Evolutionary conservation across 1,140 invertebrate species (phyloP).

Genomic region (Drosophila melanogaster): Release_6_plus_ISO1_MT NC_004354.4:6273001-6273500

Average conservation of each 20-base stretch:
- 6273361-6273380: conserved; percentile 97
- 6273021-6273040: conserved; percentile 98
- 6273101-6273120: conserved; percentile 98
- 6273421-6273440: conserved; percentile 96
- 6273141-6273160: conserved; percentile 97
- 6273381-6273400: conserved; percentile 94
- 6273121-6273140: conserved; percentile 93
- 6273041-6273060: conserved; percentile 99
- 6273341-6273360: conserved; percentile 94
- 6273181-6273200: conserved; percentile 98
- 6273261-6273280: conserved; percentile 88
- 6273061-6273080: conserved; percentile 96
- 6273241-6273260: conserved; percentile 88
- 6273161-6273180: conserved; percentile 99
- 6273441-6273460: conserved; percentile 96
- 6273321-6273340: conserved; percentile 96
- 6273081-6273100: conserved; percentile 98
- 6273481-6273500: conserved; percentile 99
- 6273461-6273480: conserved; percentile 92
- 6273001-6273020: conserved; percentile 97
- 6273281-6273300: conserved; percentile 93
- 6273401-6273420: conserved; percentile 96
- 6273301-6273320: conserved; percentile 94
- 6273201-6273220: conserved; percentile 95
- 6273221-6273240: conserved; percentile 96